Evolutionary conservation across 64 coral and sea anemone genomes (phyloP).

Genomic region (Porites australiensis): DNA sequence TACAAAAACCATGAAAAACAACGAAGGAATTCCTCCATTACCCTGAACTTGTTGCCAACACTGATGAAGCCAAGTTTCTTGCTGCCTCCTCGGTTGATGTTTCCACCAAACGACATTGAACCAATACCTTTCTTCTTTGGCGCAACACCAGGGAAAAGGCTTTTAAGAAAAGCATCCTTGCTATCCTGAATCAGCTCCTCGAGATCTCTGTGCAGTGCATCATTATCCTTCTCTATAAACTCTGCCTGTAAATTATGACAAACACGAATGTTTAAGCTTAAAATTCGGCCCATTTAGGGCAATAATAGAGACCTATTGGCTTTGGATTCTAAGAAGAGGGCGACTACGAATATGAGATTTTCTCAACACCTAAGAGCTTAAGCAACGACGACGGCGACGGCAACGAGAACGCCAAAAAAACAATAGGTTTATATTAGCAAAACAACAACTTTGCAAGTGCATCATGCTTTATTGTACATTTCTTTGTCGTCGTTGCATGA

Average conservation of each 20-base stretch:
- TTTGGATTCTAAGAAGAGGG: too few relatives aligned
- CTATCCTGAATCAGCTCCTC: slow-evolving; percentile 91
- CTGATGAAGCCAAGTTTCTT: slow-evolving; percentile 97
- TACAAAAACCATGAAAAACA: neutral
- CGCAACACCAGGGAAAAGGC: slow-evolving; percentile 79
- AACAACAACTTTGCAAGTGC: too few relatives aligned
- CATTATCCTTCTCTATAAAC: slow-evolving; percentile 97
- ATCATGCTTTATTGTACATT: too few relatives aligned
- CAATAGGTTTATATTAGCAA: too few relatives aligned
- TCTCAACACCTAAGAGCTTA: too few relatives aligned
- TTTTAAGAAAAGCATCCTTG: slow-evolving; percentile 94
- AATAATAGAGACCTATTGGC: neutral
- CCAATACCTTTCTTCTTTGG: slow-evolving; percentile 60
- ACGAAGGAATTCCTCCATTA: neutral
- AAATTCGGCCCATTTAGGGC: neutral
- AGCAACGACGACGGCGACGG: too few relatives aligned
- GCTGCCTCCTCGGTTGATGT: slow-evolving; percentile 40
- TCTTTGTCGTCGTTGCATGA: too few relatives aligned
- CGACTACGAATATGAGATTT: too few relatives aligned
- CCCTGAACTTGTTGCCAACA: slow-evolving; percentile 96
- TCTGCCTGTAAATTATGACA: slow-evolving; percentile 59
- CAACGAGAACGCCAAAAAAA: too few relatives aligned
- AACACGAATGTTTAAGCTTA: neutral
- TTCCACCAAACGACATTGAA: slow-evolving; percentile 52
- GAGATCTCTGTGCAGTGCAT: slow-evolving; percentile 90